Evolutionary conservation across 2,113 vertebrate species (phyloP), one percentile per base, ranked within the genome.

Genomic region (Trogon surrucura): DNA sequence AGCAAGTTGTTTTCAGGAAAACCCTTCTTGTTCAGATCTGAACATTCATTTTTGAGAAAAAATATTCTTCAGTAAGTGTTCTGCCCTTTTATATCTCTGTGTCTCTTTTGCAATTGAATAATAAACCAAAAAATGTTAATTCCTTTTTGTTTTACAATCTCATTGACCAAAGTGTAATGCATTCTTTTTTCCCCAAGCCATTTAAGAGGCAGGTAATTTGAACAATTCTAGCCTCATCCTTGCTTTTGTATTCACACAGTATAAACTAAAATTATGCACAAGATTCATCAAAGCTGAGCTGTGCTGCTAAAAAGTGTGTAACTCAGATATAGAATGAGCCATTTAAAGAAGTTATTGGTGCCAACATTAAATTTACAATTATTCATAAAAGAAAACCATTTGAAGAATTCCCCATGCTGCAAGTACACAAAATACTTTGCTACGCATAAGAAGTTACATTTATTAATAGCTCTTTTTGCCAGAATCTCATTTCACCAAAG

Each of bases 301-400:
- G 64, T 85, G 72, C 65, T 72, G 75, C 72, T 96, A 91, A 95
- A 85, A 94, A 96, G 79, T 95, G 77, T 95, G 80, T 94, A 97
- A 97, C 91, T 97, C 93, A 84, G 89, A 89, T 84, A 95, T 36
- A 93, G 96, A 94, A 96, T 70, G 84, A 97, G 64, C 88, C 91
- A 73, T 93, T 97, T 97, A 93, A 96, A 96, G 87, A 92, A 95
- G 95, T 95, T 97, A 96, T 96, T 97, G 97, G 97, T 69, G 93
- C 86, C 93, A 95, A 96, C 93, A 96, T 97, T 96, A 97, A 95
- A 97, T 97, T 97, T 97, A 97, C 97, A 97, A 96, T 97, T 97
- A 97, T 97, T 97, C 97, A 96, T 96, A 97, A 97, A 96, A 96
- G 86, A 95, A 96, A 97, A 95, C 90, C 82, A 94, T 96, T 96